Evolutionary conservation across 2,888 invertebrate genomes (phyloP).

Genomic region (Acrobasis repandana): DNA sequence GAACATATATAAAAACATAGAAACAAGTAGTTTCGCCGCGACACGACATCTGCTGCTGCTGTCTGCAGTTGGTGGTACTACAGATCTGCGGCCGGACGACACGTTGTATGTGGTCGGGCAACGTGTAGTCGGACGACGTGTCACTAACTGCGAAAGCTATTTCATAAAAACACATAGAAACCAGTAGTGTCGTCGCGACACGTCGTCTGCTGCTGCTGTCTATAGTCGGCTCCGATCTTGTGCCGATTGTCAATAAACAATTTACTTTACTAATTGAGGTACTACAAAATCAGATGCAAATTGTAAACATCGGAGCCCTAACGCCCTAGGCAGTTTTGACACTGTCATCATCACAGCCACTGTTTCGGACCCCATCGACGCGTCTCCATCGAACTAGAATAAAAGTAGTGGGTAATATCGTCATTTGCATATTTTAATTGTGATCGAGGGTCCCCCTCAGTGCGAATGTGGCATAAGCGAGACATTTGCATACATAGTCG

Average conservation of each 20-base stretch:
- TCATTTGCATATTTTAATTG: slow-evolving; percentile 82
- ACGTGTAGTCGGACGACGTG: too few relatives aligned
- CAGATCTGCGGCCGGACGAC: too few relatives aligned
- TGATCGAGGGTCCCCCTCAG: slow-evolving; percentile 58
- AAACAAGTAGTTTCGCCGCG: too few relatives aligned
- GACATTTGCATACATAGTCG: slow-evolving; percentile 71
- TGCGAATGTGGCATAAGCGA: slow-evolving; percentile 71
- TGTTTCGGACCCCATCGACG: slow-evolving; percentile 60
- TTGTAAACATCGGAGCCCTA: neutral
- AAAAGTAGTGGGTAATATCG: slow-evolving; percentile 78
- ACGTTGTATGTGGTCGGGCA: too few relatives aligned
- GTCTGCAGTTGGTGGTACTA: too few relatives aligned
- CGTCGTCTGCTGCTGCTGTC: too few relatives aligned
- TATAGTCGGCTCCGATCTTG: too few relatives aligned
- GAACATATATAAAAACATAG: too few relatives aligned
- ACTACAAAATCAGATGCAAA: neutral
- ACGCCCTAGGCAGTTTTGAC: slow-evolving; percentile 9
- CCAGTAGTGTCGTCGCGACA: too few relatives aligned
- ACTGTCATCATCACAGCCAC: slow-evolving; percentile 33
- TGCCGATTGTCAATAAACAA: neutral
- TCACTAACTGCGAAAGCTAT: too few relatives aligned
- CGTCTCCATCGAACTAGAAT: slow-evolving; percentile 62
- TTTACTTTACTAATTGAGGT: neutral
- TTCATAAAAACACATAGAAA: too few relatives aligned
- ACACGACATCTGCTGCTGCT: too few relatives aligned